Base-by-base conservation (phyloP, 1,140 invertebrate species). In the Drosophila albomicans region DNA sequence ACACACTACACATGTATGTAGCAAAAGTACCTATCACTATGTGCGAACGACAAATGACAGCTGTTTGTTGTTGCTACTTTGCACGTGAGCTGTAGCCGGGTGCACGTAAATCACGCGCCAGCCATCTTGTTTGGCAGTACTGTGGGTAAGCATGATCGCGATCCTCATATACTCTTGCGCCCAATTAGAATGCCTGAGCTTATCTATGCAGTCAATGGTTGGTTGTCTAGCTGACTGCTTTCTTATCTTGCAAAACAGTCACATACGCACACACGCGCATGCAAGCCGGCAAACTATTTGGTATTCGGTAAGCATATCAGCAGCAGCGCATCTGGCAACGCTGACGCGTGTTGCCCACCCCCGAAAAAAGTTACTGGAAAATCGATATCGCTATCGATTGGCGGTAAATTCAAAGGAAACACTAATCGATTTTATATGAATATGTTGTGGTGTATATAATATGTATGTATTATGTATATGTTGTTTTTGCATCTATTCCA, bases 121-220 rank as follows among this genome's bases (percentile, higher is more conserved):
- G 69, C 82, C 81, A 87, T 88, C 46, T 82, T 82, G 43, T 41
- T 45, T 13, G 32, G 43, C 20, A 59, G 38, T 54, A 25, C 20
- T 25, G 20, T 25, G 20, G 3, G 20, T 25, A 25, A 4, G 20
- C 20, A 25, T 25, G 20, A 25, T 25, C 20, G 32, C 62, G 59
- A 70, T 70, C 64, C 59, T 58, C 41, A 20, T 5, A n/a, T 5
- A 8, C 16, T 54, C 16, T 28, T 28, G 11, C 38, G 45, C 25
- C 84, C 84, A 87, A 87, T 87, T 80, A 52, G 38, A 88, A 20
- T 49, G 45, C 30, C 25, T 11, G 6, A 16, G 51, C 77, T 87
- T 87, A 87, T 87, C 84, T 88, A 43, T 10, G 56, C 16, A 62
- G 16, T 20, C 61, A 43, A 56, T 63, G 77, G 73, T 87, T 87